Evolutionary conservation across 2,113 vertebrate genomes (phyloP).

Genomic region (Nycticryphes semicollaris): DNA sequence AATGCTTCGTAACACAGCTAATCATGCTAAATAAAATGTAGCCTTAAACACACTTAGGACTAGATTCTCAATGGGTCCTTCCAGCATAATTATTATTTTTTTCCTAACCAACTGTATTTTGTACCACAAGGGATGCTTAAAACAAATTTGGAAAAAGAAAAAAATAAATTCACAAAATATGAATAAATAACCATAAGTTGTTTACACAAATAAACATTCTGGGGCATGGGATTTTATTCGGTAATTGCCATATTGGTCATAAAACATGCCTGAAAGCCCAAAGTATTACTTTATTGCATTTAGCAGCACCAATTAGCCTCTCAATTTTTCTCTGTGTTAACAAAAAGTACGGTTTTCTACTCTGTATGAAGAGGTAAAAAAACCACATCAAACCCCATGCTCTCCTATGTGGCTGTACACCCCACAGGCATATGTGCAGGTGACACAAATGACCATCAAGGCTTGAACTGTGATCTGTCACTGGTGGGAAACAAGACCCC

Average conservation of each 20-base stretch:
- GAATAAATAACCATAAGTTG: slow-evolving; percentile 24
- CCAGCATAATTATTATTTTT: background rate
- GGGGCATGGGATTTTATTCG: slow-evolving; percentile 9
- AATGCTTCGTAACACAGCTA: background rate
- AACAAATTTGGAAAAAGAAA: background rate
- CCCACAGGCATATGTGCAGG: background rate
- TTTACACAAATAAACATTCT: slow-evolving; percentile 16
- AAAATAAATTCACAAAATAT: background rate
- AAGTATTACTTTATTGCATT: slow-evolving; percentile 25
- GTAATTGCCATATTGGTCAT: slow-evolving; percentile 13
- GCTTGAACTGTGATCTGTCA: background rate
- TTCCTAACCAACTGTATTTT: background rate
- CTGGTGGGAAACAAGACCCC: background rate
- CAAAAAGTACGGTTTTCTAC: background rate
- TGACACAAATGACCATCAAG: background rate
- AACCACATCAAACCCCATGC: background rate
- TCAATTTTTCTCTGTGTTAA: background rate
- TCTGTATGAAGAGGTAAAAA: background rate
- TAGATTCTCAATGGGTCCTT: background rate
- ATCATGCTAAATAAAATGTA: background rate
- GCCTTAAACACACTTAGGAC: background rate
- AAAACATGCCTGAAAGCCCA: background rate
- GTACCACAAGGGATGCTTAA: background rate
- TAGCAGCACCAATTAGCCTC: slow-evolving; percentile 3
- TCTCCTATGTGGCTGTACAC: accelerated